These are phyloP conservation scores for Bombylius major DNA, from an alignment of 2,888 invertebrate genomes.

Conservation along the genomic window DNA sequence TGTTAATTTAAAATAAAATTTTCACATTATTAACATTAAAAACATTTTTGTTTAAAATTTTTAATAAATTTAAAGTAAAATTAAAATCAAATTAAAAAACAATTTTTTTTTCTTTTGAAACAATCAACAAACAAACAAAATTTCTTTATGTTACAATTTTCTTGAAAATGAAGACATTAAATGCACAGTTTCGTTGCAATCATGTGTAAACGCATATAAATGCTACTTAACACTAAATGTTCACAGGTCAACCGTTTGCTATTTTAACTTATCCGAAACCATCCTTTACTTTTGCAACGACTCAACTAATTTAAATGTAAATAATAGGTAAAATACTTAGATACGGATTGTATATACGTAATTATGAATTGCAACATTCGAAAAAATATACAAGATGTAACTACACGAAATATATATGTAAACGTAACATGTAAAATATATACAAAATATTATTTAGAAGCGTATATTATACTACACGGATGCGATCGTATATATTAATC, in stretches of 20 bases:
- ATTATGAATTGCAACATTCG: not conserved
- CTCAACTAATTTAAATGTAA: slow-evolving; percentile 7
- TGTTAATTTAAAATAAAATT: no score
- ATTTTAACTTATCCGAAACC: slow-evolving; percentile 16
- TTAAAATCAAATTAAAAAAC: no score
- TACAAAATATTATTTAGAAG: not conserved
- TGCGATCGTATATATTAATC: no score
- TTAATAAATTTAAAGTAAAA: no score
- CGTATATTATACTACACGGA: no score
- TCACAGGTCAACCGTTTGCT: slow-evolving; percentile 16
- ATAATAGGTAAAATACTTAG: not conserved
- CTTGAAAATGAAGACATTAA: not conserved
- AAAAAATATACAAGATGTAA: not conserved
- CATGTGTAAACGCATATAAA: slow-evolving; percentile 15
- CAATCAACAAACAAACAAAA: no score
- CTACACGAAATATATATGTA: not conserved
- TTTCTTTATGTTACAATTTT: not conserved
- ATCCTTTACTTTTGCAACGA: slow-evolving; percentile 5
- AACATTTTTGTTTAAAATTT: no score
- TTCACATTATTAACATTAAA: no score
- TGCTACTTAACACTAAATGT: slow-evolving; percentile 15
- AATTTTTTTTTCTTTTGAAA: no score
- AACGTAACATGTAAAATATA: not conserved
- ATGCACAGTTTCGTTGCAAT: slow-evolving; percentile 1
- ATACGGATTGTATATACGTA: no score